Evolutionary conservation across 2,888 invertebrate genomes (phyloP).

Genomic region (Eilema griseolum): DNA sequence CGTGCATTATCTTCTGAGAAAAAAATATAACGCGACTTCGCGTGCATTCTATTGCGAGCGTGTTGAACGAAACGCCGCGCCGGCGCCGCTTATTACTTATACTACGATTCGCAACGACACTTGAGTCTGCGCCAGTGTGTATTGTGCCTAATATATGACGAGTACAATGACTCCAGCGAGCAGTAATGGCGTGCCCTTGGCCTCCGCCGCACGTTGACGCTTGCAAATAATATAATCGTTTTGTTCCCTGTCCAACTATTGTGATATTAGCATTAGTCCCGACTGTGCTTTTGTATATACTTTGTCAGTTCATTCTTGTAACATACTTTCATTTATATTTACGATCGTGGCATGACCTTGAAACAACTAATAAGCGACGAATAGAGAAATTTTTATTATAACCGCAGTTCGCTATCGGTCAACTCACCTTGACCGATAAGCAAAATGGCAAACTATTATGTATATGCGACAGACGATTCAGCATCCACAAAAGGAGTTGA

Average conservation of each 20-base stretch:
- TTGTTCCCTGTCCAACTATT: neutral
- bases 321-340: too few relatives aligned
- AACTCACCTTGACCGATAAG: neutral
- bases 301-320: neutral
- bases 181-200: neutral
- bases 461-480: slow-evolving; percentile 12
- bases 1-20: too few relatives aligned
- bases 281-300: neutral
- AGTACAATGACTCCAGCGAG: neutral
- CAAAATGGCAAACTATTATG: slow-evolving; percentile 13
- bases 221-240: neutral
- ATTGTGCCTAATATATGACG: neutral
- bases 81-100: too few relatives aligned
- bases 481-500: neutral
- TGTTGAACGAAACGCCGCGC: too few relatives aligned
- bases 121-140: too few relatives aligned
- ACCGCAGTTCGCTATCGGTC: neutral
- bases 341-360: neutral
- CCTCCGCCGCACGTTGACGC: neutral
- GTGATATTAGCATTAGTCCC: neutral
- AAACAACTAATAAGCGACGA: neutral
- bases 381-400: neutral
- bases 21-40: too few relatives aligned
- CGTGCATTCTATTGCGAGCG: too few relatives aligned
- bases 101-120: too few relatives aligned